Evolutionary conservation across 2,797 vertebrate genomes (phyloP).

Genomic region (Lutjanus argentimaculatus): DNA sequence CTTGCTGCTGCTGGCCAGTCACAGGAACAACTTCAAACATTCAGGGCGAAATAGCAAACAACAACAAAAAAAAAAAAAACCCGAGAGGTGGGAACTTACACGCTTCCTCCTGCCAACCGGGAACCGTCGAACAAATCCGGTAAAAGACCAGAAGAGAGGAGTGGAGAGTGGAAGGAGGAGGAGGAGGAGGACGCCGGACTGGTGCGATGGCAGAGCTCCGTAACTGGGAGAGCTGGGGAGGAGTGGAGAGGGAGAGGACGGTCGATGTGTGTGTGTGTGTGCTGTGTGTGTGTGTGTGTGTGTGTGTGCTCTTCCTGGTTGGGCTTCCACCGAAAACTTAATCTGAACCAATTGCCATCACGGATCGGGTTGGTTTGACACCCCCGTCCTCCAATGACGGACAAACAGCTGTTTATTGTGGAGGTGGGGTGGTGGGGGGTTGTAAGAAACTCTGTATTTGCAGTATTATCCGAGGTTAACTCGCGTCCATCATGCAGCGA

Average conservation of each 20-base stretch:
- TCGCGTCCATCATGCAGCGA: constrained; percentile 51
- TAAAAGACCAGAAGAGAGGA: constrained; percentile 21
- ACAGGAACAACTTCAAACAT: constrained; percentile 77
- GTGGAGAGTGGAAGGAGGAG: neutral
- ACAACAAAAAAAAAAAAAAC: neutral
- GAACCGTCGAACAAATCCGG: constrained; percentile 68
- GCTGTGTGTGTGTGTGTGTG: constrained; percentile 29
- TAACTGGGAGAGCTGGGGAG: constrained; percentile 81
- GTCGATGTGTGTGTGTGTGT: constrained; percentile 44
- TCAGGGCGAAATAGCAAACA: constrained; percentile 47
- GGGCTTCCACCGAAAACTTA: constrained; percentile 77
- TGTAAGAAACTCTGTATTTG: constrained; percentile 42
- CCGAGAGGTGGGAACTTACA: constrained; percentile 71
- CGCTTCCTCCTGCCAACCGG: constrained; percentile 61
- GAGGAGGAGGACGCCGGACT: constrained; percentile 58
- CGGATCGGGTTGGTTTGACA: constrained; percentile 62
- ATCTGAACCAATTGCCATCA: constrained; percentile 72
- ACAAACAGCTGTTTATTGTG: constrained; percentile 60
- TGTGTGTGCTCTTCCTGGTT: constrained; percentile 82
- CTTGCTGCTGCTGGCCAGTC: constrained; percentile 62
- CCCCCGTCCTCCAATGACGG: constrained; percentile 64
- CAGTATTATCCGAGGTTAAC: constrained; percentile 18
- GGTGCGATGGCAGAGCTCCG: constrained; percentile 79
- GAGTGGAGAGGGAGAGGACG: constrained; percentile 74
- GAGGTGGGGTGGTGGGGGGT: no score